phyloP scores from a whole-genome alignment of 2,888 invertebrate species.

The Acronicta leporina region DNA sequence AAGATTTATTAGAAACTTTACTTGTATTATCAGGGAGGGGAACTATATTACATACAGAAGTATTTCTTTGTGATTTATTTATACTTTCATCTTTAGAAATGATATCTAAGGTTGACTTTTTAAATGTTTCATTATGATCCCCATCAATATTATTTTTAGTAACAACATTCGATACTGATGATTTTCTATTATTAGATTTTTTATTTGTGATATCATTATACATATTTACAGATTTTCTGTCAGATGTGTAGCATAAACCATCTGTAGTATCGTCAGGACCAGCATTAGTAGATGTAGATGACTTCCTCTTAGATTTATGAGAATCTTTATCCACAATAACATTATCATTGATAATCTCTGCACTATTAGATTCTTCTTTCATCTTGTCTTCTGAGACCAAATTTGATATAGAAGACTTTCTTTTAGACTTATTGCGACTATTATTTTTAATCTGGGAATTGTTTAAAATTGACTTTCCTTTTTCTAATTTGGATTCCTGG shows the following conservation, averaged over 20 bases:
- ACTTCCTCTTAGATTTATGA: slow-evolving; percentile 40
- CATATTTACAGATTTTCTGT: slow-evolving; percentile 7
- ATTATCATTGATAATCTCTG: slow-evolving; percentile 15
- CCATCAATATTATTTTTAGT: slow-evolving; percentile 11
- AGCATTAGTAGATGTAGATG: slow-evolving; percentile 18
- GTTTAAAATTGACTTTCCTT: slow-evolving; percentile 52
- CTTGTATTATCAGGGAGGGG: slow-evolving; percentile 7
- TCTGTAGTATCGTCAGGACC: slow-evolving; percentile 32
- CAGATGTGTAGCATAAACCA: slow-evolving; percentile 10
- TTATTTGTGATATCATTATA: slow-evolving; percentile 20
- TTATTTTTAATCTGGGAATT: slow-evolving; percentile 38
- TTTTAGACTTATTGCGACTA: slow-evolving; percentile 47
- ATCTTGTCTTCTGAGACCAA: slow-evolving; percentile 1
- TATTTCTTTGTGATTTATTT: slow-evolving; percentile 38
- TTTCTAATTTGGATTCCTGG: slow-evolving; percentile 17
- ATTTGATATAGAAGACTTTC: slow-evolving; percentile 32
- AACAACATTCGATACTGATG: slow-evolving; percentile 20
- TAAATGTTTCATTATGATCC: slow-evolving; percentile 17
- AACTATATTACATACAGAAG: slow-evolving; percentile 10
- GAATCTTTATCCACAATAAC: background rate
- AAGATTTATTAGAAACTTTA: slow-evolving; percentile 16
- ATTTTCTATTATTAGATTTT: slow-evolving; percentile 44
- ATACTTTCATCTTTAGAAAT: slow-evolving; percentile 14
- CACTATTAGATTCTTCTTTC: slow-evolving; percentile 39
- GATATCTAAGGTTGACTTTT: slow-evolving; percentile 9